Evolutionary conservation across 2,113 vertebrate genomes (phyloP).

Genomic region (Sorex fumeus): DNA sequence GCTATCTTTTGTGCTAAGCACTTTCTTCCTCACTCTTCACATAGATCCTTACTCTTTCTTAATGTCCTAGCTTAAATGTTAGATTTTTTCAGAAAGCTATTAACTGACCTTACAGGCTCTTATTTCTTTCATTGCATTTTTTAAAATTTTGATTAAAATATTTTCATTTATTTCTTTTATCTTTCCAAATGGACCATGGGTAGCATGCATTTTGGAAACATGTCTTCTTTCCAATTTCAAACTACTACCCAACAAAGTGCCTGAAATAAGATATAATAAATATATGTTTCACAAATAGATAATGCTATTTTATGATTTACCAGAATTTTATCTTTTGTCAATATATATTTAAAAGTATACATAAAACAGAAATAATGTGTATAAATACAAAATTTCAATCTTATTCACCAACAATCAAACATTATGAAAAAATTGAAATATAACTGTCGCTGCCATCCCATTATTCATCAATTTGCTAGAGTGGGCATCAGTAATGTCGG

Average conservation of each 20-base stretch:
- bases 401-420: no score
- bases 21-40: background rate
- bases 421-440: no score
- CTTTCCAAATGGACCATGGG: background rate
- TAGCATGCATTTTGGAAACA: background rate
- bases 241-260: background rate
- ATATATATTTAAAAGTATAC: background rate
- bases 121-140: background rate
- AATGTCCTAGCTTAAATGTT: background rate
- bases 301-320: background rate
- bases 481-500: no score
- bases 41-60: background rate
- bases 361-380: background rate
- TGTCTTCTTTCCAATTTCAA: background rate
- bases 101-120: background rate
- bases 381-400: no score
- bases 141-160: background rate
- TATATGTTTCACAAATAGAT: background rate
- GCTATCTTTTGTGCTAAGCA: background rate
- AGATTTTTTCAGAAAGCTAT: background rate
- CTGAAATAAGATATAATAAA: background rate
- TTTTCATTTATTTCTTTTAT: background rate
- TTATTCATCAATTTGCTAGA: no score
- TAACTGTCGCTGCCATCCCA: no score
- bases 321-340: constrained; percentile 7